These are phyloP conservation scores for Drosophila bipectinata DNA, from an alignment of 1,140 invertebrate species.

Conservation along the genomic window DNA sequence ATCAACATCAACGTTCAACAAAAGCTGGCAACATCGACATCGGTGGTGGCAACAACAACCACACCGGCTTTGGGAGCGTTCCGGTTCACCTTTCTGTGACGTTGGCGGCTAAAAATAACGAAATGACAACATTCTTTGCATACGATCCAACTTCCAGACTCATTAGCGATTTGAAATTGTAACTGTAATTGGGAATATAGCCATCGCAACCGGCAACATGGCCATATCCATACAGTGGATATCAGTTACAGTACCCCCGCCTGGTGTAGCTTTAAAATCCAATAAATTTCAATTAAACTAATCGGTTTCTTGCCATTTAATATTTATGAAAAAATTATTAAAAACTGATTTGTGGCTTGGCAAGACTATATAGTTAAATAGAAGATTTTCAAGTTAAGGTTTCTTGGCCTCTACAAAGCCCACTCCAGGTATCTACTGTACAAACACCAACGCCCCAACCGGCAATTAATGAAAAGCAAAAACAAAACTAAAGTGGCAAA, in stretches of 20 bases:
- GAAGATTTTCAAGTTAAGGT: not conserved
- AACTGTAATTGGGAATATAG: conserved; percentile 30
- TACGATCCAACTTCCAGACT: conserved; percentile 11
- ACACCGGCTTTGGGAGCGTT: conserved; percentile 27
- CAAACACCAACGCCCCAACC: conserved; percentile 5
- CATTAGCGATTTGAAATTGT: conserved; percentile 29
- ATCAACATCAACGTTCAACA: conserved; percentile 19
- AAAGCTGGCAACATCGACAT: not conserved
- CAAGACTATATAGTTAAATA: not conserved
- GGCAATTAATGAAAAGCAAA: conserved; percentile 37
- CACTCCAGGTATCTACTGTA: conserved; percentile 7
- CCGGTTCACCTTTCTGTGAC: conserved; percentile 47
- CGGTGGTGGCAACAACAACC: not conserved
- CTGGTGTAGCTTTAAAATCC: conserved; percentile 17
- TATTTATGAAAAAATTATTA: conserved; percentile 6
- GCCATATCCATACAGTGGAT: conserved; percentile 15
- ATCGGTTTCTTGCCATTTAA: not conserved
- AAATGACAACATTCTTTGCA: conserved; percentile 43
- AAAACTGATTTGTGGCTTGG: not conserved
- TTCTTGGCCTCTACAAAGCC: not conserved
- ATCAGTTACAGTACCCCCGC: conserved; percentile 7
- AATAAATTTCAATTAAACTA: conserved; percentile 38
- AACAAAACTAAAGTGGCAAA: conserved; percentile 37
- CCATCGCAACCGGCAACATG: not conserved
- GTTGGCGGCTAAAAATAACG: conserved; percentile 37